Evolutionary conservation across 2,113 vertebrate genomes (phyloP).

Genomic region (Corythornis cristatus): DNA sequence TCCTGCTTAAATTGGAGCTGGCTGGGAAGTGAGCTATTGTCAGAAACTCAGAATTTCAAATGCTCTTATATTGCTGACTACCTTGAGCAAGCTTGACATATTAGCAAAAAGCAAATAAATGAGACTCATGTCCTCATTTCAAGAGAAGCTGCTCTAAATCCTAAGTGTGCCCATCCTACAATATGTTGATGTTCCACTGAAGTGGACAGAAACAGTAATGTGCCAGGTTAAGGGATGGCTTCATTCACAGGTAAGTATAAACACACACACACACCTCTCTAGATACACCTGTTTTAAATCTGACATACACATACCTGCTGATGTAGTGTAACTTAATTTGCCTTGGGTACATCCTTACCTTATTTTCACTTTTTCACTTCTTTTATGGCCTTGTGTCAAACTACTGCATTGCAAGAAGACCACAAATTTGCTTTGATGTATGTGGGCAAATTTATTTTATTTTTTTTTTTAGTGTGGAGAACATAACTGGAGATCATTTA

Average conservation of each 20-base stretch:
- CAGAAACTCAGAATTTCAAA: neutral
- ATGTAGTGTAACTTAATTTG: neutral
- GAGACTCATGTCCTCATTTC: neutral
- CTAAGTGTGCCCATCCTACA: neutral
- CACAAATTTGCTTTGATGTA: neutral
- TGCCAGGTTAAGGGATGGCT: neutral
- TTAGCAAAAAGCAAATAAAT: neutral
- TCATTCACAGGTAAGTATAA: neutral
- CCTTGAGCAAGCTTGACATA: neutral
- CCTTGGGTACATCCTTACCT: accelerated
- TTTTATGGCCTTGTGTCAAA: neutral
- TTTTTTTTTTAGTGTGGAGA: neutral
- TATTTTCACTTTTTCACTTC: neutral
- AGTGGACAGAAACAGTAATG: neutral
- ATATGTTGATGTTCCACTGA: neutral
- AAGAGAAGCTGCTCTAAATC: neutral
- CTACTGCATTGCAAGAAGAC: neutral
- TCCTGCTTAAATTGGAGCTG: conserved; percentile 25
- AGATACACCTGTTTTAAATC: neutral
- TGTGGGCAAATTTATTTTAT: too few species aligned
- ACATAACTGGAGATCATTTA: neutral
- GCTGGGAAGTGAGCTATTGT: conserved; percentile 62
- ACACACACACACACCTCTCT: neutral
- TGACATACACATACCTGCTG: neutral
- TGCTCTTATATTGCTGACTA: neutral